Evolutionary conservation across 2,888 invertebrate species (phyloP).

Genomic region (Parnassius apollo): DNA sequence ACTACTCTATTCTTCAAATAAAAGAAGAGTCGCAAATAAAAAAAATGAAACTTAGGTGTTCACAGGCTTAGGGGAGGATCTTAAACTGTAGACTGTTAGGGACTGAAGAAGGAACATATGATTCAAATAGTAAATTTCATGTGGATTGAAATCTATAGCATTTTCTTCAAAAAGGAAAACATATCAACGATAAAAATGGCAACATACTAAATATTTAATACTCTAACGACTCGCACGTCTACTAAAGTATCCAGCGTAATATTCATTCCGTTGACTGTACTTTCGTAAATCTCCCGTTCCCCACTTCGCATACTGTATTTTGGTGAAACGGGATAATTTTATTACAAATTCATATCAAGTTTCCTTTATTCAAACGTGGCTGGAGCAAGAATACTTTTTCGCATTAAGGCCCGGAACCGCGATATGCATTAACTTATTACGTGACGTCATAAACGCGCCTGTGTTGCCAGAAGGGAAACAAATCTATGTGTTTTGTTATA

Average conservation of each 20-base stretch:
- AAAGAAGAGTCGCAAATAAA: too few species aligned
- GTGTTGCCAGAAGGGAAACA: constrained; percentile 54
- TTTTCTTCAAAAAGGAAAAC: too few species aligned
- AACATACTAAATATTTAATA: neutral
- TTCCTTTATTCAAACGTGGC: constrained; percentile 26
- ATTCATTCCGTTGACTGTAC: constrained; percentile 23
- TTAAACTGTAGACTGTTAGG: too few species aligned
- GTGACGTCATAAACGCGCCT: constrained; percentile 63
- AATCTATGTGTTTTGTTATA: constrained; percentile 38
- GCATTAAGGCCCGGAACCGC: constrained; percentile 37
- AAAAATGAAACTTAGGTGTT: too few species aligned
- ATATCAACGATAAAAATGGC: too few species aligned
- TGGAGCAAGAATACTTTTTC: constrained; percentile 34
- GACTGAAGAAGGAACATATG: too few species aligned
- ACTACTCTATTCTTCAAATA: too few species aligned
- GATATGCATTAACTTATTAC: constrained; percentile 54
- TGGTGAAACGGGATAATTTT: constrained; percentile 17
- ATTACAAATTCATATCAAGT: constrained; percentile 32
- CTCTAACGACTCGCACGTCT: constrained; percentile 11
- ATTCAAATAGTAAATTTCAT: too few species aligned
- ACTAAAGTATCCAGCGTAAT: constrained; percentile 10
- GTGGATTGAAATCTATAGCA: too few species aligned
- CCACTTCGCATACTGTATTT: constrained; percentile 18
- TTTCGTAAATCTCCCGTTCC: constrained; percentile 17
- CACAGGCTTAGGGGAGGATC: too few species aligned